phyloP scores from a whole-genome alignment of 2,888 invertebrate genomes.

The Isoperla grammatica region DNA sequence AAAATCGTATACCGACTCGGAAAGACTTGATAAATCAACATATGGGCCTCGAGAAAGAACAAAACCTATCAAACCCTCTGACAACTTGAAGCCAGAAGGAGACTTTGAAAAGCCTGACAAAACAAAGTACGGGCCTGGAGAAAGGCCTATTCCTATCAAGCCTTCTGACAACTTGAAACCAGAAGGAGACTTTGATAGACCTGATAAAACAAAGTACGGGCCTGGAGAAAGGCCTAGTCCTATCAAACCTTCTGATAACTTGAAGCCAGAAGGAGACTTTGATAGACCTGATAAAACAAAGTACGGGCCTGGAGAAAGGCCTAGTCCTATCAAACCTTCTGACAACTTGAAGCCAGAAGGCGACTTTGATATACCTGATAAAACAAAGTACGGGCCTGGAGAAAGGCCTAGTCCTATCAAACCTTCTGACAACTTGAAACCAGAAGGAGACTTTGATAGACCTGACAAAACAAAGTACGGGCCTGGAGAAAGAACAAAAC shows the following conservation, averaged over 20 bases:
- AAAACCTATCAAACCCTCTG: constrained; percentile 34
- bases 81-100: constrained; percentile 34
- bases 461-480: constrained; percentile 25
- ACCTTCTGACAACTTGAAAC: constrained; percentile 38
- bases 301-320: constrained; percentile 54
- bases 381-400: constrained; percentile 46
- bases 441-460: constrained; percentile 37
- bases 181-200: constrained; percentile 35
- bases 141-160: constrained; percentile 45
- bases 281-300: constrained; percentile 41
- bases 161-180: constrained; percentile 55
- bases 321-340: constrained; percentile 50
- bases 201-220: constrained; percentile 26
- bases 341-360: constrained; percentile 51
- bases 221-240: constrained; percentile 29
- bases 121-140: constrained; percentile 34
- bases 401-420: constrained; percentile 42
- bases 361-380: constrained; percentile 49
- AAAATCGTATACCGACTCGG: constrained; percentile 56
- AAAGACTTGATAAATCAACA: constrained; percentile 42
- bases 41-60: constrained; percentile 42
- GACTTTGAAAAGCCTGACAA: constrained; percentile 33
- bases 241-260: constrained; percentile 37
- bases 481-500: constrained; percentile 27
- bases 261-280: constrained; percentile 47